These are phyloP conservation scores for Bruchidius siliquastri DNA, from an alignment of 2,888 invertebrate species.

Conservation along the genomic window DNA sequence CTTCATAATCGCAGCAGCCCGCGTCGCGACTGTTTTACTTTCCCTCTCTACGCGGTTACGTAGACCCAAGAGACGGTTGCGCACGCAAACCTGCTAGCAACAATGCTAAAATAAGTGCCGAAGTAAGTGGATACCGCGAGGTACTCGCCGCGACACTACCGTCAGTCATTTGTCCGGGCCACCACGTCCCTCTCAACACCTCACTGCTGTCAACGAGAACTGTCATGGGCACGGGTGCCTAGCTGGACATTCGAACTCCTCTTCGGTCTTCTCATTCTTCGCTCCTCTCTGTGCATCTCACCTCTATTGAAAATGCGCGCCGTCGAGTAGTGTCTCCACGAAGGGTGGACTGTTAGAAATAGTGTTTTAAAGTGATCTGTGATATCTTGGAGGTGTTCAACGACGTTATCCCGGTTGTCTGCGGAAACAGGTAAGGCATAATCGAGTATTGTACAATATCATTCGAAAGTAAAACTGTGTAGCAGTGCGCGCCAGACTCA, in stretches of 20 bases:
- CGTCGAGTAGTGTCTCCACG: not conserved
- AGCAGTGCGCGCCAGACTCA: not conserved
- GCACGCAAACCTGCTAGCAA: constrained; percentile 17
- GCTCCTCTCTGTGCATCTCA: not conserved
- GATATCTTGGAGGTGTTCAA: not conserved
- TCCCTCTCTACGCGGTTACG: constrained; percentile 21
- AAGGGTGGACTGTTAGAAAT: not conserved
- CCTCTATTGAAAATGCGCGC: not conserved
- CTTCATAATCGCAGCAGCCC: constrained; percentile 13
- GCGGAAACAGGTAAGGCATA: not conserved
- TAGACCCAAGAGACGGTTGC: constrained; percentile 14
- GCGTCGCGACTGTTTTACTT: constrained; percentile 15
- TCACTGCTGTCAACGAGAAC: constrained; percentile 5
- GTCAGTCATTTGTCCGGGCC: constrained; percentile 15
- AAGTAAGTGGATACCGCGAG: constrained; percentile 22
- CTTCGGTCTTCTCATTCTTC: not conserved
- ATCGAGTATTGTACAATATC: not conserved
- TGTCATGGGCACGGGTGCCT: constrained; percentile 15
- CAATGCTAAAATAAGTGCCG: constrained; percentile 25
- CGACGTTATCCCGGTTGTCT: not conserved
- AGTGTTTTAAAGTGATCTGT: not conserved
- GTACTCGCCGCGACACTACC: constrained; percentile 20
- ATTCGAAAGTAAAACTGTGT: not conserved
- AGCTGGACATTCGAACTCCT: not conserved
- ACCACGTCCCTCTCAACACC: not conserved